Evolutionary conservation across 1,140 invertebrate species (phyloP).

Genomic region (Sinella curviseta): DNA sequence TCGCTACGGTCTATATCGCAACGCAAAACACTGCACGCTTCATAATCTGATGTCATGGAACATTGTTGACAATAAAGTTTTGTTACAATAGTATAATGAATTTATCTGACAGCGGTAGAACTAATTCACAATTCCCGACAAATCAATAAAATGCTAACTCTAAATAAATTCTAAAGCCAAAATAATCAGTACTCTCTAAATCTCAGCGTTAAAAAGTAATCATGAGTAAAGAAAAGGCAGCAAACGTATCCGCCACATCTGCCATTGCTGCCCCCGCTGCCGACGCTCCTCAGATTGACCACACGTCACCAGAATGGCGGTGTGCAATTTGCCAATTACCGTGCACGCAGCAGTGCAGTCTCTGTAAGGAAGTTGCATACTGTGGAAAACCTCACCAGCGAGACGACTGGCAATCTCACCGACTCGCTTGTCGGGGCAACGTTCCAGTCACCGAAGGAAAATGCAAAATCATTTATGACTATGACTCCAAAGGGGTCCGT

Average conservation of each 20-base stretch:
- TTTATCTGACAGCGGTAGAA: no score
- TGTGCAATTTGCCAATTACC: background rate
- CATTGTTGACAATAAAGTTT: no score
- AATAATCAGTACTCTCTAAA: no score
- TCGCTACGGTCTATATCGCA: no score
- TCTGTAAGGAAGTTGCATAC: constrained; percentile 35
- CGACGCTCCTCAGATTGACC: background rate
- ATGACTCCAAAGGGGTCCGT: constrained; percentile 21
- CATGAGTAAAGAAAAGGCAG: no score
- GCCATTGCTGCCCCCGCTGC: no score
- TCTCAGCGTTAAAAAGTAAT: no score
- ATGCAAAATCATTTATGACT: constrained; percentile 5
- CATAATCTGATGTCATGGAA: background rate
- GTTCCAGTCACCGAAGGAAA: constrained; percentile 4
- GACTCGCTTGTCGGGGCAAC: constrained; percentile 18
- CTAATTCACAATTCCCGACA: no score
- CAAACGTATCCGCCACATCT: no score
- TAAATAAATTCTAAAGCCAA: background rate
- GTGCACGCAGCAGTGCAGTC: constrained; percentile 14
- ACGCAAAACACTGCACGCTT: no score
- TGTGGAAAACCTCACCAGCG: constrained; percentile 41
- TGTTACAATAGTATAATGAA: no score
- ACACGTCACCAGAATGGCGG: background rate
- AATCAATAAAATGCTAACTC: background rate
- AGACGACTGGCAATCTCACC: constrained; percentile 36